Percentiles rank a stretch among this genome's conserved stretches.
phyloP scores from a whole-genome alignment of 2,797 vertebrate species.

The Pagetopsis macropterus region DNA sequence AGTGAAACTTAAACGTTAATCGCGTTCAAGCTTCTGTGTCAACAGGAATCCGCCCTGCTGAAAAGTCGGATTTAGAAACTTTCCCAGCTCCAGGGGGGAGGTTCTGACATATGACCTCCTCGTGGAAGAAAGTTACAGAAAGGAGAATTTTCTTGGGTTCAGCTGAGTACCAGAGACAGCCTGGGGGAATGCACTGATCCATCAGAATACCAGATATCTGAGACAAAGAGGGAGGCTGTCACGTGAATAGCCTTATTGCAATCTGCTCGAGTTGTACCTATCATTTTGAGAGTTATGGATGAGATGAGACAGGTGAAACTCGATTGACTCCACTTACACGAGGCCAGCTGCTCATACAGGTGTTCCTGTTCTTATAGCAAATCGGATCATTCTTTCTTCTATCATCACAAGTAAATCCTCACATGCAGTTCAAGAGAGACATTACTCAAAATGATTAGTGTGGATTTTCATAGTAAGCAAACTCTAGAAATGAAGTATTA shows the following conservation, averaged over 20 bases:
- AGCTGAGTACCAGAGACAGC: conserved; percentile 44
- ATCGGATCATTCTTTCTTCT: conserved; percentile 27
- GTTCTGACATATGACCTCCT: conserved; percentile 50
- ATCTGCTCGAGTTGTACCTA: conserved; percentile 30
- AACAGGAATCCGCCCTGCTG: conserved; percentile 22
- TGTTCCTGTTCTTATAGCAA: conserved; percentile 34
- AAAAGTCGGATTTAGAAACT: conserved; percentile 33
- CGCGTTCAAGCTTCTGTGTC: not conserved
- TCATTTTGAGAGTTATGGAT: conserved; percentile 38
- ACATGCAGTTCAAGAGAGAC: not conserved
- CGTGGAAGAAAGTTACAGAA: conserved; percentile 20
- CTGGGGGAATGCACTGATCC: conserved; percentile 40
- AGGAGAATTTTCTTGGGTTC: conserved; percentile 26
- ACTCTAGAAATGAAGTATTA: conserved; percentile 15
- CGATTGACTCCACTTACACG: conserved; percentile 41
- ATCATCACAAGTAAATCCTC: not conserved
- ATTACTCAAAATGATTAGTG: conserved; percentile 36
- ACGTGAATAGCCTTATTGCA: conserved; percentile 22
- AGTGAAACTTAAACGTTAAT: not conserved
- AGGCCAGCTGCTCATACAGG: conserved; percentile 45
- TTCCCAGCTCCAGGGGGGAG: conserved; percentile 6
- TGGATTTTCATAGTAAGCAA: conserved; percentile 28
- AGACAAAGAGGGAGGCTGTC: not conserved
- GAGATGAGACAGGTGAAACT: conserved; percentile 52
- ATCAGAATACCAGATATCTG: conserved; percentile 46